These are phyloP conservation scores for Rousettus leschenaultii DNA, from an alignment of 2,113 vertebrate genomes.

Conservation along the genomic window DNA sequence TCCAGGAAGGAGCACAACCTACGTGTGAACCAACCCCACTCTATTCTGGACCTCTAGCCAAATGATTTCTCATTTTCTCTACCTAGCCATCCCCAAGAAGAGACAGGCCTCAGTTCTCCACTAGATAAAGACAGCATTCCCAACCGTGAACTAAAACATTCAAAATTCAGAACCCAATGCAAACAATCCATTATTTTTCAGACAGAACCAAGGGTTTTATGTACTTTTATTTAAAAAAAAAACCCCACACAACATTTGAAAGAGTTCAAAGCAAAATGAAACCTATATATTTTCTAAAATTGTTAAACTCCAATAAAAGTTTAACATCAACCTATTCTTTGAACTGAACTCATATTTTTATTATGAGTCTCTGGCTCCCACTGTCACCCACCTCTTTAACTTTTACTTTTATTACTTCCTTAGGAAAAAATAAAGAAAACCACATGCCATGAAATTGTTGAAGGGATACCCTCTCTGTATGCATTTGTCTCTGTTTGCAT, in stretches of 20 bases:
- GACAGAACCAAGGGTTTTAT: not conserved
- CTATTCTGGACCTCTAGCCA: not conserved
- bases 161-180: not conserved
- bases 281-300: slow-evolving; percentile 55
- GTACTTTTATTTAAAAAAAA: slow-evolving; percentile 7
- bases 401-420: slow-evolving; percentile 63
- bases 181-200: slow-evolving; percentile 22
- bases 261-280: slow-evolving; percentile 47
- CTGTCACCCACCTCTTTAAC: slow-evolving; percentile 32
- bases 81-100: not conserved
- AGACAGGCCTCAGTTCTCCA: not conserved
- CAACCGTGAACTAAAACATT: not conserved
- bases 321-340: slow-evolving; percentile 53
- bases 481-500: not conserved
- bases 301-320: slow-evolving; percentile 56
- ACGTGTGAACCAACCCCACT: not conserved
- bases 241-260: not conserved
- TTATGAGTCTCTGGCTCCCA: slow-evolving; percentile 37
- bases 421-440: slow-evolving; percentile 24
- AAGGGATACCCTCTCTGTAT: not conserved
- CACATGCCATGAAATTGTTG: not conserved
- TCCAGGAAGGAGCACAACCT: not conserved
- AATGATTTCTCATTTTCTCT: not conserved
- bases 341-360: slow-evolving; percentile 60
- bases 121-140: not conserved